A percentile compares a stretch with the other conserved stretches of the same genome.
Conservation (phyloP, 2,113 vertebrate species). For the Genyomyrus donnyi region DNA sequence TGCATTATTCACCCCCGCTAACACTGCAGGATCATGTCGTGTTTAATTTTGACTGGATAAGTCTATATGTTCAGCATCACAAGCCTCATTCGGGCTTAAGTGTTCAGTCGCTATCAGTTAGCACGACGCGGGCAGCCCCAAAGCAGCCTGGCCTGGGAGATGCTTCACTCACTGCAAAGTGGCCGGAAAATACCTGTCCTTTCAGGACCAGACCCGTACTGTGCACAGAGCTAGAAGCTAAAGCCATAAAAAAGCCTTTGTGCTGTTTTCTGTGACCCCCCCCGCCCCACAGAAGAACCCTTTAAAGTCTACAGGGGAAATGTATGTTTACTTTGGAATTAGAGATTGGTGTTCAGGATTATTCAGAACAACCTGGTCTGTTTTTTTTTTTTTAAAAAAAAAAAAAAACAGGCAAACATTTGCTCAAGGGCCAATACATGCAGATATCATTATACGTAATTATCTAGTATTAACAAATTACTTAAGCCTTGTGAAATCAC, state of each 20-base stretch:
- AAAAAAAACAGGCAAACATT: background rate
- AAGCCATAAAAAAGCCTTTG: slow-evolving; percentile 26
- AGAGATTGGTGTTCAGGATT: background rate
- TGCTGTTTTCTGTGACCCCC: background rate
- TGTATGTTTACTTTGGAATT: slow-evolving; percentile 24
- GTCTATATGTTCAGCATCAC: background rate
- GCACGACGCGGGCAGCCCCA: slow-evolving; percentile 13
- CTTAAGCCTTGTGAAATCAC: background rate
- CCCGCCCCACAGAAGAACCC: background rate
- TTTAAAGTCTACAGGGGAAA: slow-evolving; percentile 21
- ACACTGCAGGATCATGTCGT: background rate
- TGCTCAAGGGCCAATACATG: background rate
- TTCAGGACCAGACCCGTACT: slow-evolving; percentile 33
- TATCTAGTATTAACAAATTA: background rate
- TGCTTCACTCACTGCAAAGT: slow-evolving; percentile 43
- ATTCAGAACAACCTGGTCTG: background rate
- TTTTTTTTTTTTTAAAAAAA: background rate
- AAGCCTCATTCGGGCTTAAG: background rate
- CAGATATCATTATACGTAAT: background rate
- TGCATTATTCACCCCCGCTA: background rate
- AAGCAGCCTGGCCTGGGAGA: slow-evolving; percentile 30
- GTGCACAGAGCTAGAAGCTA: slow-evolving; percentile 26
- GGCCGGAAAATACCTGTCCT: slow-evolving; percentile 36
- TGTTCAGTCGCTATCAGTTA: background rate
- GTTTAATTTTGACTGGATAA: background rate